Base-by-base conservation (phyloP, 2,888 invertebrate species). In the Lithophane socia region DNA sequence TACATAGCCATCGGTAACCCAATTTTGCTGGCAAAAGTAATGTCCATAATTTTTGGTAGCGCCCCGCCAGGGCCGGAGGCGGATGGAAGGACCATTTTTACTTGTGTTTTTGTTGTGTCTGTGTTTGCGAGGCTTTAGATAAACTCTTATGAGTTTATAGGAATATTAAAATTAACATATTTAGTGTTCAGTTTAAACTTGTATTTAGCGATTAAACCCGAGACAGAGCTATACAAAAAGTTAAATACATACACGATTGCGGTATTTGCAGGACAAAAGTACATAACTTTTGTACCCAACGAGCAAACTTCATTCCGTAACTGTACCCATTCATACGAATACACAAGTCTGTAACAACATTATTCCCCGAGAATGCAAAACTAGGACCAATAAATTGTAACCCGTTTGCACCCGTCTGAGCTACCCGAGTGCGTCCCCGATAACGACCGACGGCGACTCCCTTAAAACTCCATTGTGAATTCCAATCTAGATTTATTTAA, bases 401-500 rank as follows among this genome's bases (percentile, higher is more conserved):
- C 74, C 68, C 79, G 73, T 85, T 77, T 75, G 71, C 78, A 82
- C 82, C 79, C 81, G 69, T 78, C 72, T 75, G 73, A 78, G 67
- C 77, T 74, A 82, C 82, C 80, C 83, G 78, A 83, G 75, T 83
- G 80, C 79, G 84, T 75, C 85, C 88, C 89, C 83, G 86, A 86
- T 86, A 82, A 84, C 86, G 76, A 78, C 89, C 85, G 85, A 84
- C 83, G 77, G 71, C 80, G 79, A 78, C 89, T 86, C 90, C 88
- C 89, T 92, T 89, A 91, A 91, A 92, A 91, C 89, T 90, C 92
- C 92, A 94, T 94, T 94, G 93, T 93, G 92, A 91, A 93, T 95
- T 93, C 93, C 92, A 92, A 93, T 94, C 93, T 93, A 93, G 93
- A 95, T 95, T 94, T 95, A 95, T 95, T 96, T 94, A 95, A 96